Percentiles rank a stretch among this genome's conserved stretches.
phyloP scores from a whole-genome alignment of 2,113 vertebrate species.

The Chloebia gouldiae region DNA sequence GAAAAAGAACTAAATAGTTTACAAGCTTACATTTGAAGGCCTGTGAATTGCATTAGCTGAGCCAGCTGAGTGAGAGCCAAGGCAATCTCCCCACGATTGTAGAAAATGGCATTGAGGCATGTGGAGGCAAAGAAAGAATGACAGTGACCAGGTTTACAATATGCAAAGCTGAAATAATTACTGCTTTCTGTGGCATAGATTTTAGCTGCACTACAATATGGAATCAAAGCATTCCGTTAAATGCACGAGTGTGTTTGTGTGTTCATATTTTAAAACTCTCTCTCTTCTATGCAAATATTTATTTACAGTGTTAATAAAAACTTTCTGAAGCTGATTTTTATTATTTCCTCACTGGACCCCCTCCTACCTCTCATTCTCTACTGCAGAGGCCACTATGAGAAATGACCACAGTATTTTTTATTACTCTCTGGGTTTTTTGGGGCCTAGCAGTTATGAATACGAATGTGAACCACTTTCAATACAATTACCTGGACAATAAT shows the following conservation, averaged over 20 bases:
- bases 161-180: slow-evolving; percentile 41
- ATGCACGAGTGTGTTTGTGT: background rate
- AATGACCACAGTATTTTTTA: background rate
- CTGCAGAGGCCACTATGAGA: background rate
- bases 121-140: slow-evolving; percentile 60
- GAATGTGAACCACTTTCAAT: background rate
- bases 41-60: slow-evolving; percentile 55
- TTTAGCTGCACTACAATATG: background rate
- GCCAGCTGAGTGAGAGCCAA: slow-evolving; percentile 67
- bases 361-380: background rate
- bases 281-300: background rate
- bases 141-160: slow-evolving; percentile 55
- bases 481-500: background rate
- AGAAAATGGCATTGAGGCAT: slow-evolving; percentile 54
- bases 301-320: background rate
- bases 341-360: background rate
- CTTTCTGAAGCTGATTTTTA: background rate
- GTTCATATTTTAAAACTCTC: background rate
- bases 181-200: background rate
- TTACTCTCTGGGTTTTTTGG: background rate
- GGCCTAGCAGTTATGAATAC: background rate
- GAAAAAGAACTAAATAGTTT: slow-evolving; percentile 64
- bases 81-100: slow-evolving; percentile 53
- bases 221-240: background rate
- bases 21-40: slow-evolving; percentile 64